Percentiles rank a stretch among this genome's conserved stretches.
Conservation (phyloP, 53 echinoderm and acorn worm species). For the Holothuria scabra region DNA sequence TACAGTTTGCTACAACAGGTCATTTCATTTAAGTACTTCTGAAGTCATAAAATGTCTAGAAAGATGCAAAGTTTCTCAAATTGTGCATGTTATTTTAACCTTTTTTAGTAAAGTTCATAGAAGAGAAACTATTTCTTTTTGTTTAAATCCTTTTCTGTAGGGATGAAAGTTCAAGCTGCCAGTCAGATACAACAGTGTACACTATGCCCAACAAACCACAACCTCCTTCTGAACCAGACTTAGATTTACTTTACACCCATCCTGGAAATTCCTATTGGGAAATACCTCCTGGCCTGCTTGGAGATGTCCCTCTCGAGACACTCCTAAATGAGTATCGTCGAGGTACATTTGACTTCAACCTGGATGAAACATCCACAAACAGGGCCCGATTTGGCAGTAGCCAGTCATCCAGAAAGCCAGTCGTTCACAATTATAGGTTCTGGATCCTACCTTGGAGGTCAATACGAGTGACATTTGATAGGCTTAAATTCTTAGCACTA, state of each 20-base stretch:
- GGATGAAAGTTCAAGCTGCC: constrained; percentile 91
- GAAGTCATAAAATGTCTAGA: too few relatives aligned
- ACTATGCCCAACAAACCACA: constrained; percentile 68
- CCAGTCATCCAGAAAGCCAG: constrained; percentile 40
- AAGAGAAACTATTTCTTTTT: background rate
- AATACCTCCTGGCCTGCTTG: constrained; percentile 60
- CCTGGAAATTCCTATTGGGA: constrained; percentile 63
- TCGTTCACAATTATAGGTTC: constrained; percentile 92
- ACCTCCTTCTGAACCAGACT: constrained; percentile 59
- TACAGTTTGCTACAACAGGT: too few relatives aligned
- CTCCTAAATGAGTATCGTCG: constrained; percentile 57
- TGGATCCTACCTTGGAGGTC: constrained; percentile 93
- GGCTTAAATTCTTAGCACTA: constrained; percentile 90
- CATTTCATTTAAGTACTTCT: too few relatives aligned
- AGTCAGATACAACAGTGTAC: constrained; percentile 96
- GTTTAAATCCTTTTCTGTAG: constrained; percentile 36
- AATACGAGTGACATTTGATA: constrained; percentile 92
- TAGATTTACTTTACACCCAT: constrained; percentile 55
- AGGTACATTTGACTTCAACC: constrained; percentile 17
- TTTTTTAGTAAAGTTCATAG: too few relatives aligned
- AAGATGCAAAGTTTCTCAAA: too few relatives aligned
- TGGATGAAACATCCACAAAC: constrained; percentile 40
- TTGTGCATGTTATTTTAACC: too few relatives aligned
- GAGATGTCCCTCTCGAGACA: constrained; percentile 50
- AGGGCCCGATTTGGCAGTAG: constrained; percentile 27